A percentile compares a stretch with the other conserved stretches of the same genome.
These are phyloP conservation scores for Oncorhynchus kisutch DNA, from an alignment of 2,113 vertebrate species.

Conservation along the genomic window DNA sequence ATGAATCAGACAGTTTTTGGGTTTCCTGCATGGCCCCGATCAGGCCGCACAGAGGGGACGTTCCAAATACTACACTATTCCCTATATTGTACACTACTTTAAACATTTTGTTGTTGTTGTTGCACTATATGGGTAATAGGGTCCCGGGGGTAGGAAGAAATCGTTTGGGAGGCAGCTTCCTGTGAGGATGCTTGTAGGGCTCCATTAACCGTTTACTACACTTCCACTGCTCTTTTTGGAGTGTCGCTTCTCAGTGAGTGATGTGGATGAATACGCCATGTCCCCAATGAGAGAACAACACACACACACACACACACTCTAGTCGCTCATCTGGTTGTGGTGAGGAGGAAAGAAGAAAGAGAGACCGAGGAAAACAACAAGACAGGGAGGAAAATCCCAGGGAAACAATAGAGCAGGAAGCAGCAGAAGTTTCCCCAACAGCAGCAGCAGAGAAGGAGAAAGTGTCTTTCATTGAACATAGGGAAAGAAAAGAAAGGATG, in stretches of 20 bases:
- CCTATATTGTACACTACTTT: no score
- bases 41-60: no score
- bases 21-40: no score
- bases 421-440: neutral
- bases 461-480: slow-evolving; percentile 68
- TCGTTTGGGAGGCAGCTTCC: slow-evolving; percentile 38
- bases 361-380: neutral
- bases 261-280: neutral
- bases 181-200: slow-evolving; percentile 24
- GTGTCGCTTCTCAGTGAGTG: neutral
- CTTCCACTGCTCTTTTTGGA: neutral
- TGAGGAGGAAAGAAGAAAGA: neutral
- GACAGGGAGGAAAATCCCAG: neutral
- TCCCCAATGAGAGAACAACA: neutral
- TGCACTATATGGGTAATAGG: no score
- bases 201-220: slow-evolving; percentile 29
- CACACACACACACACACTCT: neutral
- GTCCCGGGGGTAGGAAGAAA: slow-evolving; percentile 15
- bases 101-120: no score
- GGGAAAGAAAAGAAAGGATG: slow-evolving; percentile 65
- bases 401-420: neutral
- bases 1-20: no score
- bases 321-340: neutral
- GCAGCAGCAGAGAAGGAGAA: slow-evolving; percentile 54
- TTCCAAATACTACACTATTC: no score